Base-by-base conservation (phyloP, 1,140 invertebrate genomes). In the Saccostrea echinata region DNA sequence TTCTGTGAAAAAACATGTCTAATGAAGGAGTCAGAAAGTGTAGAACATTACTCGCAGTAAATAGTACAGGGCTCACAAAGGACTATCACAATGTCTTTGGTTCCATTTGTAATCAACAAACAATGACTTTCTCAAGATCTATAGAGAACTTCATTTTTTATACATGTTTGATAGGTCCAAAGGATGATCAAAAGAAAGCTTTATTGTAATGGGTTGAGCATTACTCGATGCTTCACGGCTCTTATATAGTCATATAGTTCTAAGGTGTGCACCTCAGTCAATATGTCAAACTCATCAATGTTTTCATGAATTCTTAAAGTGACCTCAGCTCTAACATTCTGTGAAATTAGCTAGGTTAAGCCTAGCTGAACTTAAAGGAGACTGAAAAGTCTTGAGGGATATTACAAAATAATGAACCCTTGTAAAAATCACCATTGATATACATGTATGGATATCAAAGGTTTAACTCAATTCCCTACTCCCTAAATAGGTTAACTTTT, bases 181-280 rank as follows among this genome's bases (percentile, higher is more conserved):
- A 30, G 68, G 11, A 76, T 76, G 68, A 76, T 76, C 68, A 76
- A 76, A 76, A 33, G 27, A 18, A 76, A 61, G 55, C 55, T 21
- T 1, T 61, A 61, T 61, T 61, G 55, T 21, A 21, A 61, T 18
- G 55, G 55, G 55, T 21, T 21, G 18, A 21, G 18, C 18, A 18
- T 61, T 61, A 61, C 16, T 21, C 18, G 16, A 61, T 4, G n/a
- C 55, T 61, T 18, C 55, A 61, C 21, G 55, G 1, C 55, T n/a
- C n/a, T n/a, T n/a, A n/a, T n/a, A 43, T 43, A 43, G n/a, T n/a
- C 43, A 43, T 43, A 18, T 61, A 61, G 21, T n/a, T 61, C 18
- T 57, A 61, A 16, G 16, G 55, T 61, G n/a, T 1, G n/a, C 55
- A 61, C 16, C n/a, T 0, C 18, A 61, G 55, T 21, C 55, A 61